These are phyloP conservation scores for Arenaria interpres DNA, from an alignment of 2,113 vertebrate species.

Conservation along the genomic window DNA sequence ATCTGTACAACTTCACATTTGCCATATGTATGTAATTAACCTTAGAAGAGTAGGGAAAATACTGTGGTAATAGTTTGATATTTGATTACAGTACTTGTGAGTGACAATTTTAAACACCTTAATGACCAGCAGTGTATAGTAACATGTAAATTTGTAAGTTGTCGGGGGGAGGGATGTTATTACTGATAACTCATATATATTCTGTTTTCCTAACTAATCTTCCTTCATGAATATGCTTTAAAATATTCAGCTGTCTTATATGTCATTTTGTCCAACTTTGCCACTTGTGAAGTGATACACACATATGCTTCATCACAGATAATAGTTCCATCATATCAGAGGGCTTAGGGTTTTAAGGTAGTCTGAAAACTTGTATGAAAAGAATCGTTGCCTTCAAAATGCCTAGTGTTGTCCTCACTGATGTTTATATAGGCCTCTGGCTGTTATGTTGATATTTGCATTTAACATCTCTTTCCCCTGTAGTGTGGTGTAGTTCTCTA, in stretches of 20 bases:
- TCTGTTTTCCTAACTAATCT: constrained; percentile 38
- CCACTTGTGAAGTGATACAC: constrained; percentile 27
- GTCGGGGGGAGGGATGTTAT: constrained; percentile 3
- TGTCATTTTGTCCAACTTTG: constrained; percentile 44
- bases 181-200: constrained; percentile 18
- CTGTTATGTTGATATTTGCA: not conserved
- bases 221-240: constrained; percentile 37
- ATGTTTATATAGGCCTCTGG: not conserved
- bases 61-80: not conserved
- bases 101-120: constrained; percentile 15
- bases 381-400: not conserved
- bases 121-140: not conserved
- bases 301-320: constrained; percentile 24
- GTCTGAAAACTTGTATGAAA: not conserved
- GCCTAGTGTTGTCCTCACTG: not conserved
- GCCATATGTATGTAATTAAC: not conserved
- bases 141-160: constrained; percentile 13
- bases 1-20: not conserved
- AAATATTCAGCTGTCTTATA: constrained; percentile 49
- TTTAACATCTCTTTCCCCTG: not conserved
- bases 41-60: not conserved
- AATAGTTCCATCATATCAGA: not conserved
- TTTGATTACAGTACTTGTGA: constrained; percentile 14
- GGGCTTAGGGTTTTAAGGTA: constrained; percentile 30
- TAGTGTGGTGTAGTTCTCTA: not conserved